Percentiles rank a stretch among this genome's conserved stretches.
phyloP scores from a whole-genome alignment of 2,113 vertebrate species.

The Dromiciops gliroides region DNA sequence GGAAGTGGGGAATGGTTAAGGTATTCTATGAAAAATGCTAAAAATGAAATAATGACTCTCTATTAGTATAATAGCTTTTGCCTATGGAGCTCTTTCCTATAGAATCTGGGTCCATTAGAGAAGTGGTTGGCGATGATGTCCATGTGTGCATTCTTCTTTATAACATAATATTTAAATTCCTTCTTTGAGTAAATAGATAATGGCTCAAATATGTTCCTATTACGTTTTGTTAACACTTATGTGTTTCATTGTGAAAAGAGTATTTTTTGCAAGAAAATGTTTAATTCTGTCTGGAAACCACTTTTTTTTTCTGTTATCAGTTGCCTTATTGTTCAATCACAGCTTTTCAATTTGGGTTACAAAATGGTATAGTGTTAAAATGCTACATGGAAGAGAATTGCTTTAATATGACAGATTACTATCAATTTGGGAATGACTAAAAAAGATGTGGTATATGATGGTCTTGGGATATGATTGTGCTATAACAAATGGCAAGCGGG shows the following conservation, averaged over 20 bases:
- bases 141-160: neutral
- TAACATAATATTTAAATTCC: slow-evolving; percentile 54
- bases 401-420: neutral
- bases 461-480: too few species aligned
- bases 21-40: slow-evolving; percentile 37
- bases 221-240: slow-evolving; percentile 54
- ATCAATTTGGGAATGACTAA: too few species aligned
- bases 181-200: slow-evolving; percentile 49
- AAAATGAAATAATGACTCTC: slow-evolving; percentile 50
- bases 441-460: too few species aligned
- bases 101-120: slow-evolving; percentile 51
- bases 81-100: slow-evolving; percentile 26
- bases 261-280: slow-evolving; percentile 37
- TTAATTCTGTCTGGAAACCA: slow-evolving; percentile 42
- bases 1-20: slow-evolving; percentile 42
- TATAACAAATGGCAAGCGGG: too few species aligned
- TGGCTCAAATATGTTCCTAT: slow-evolving; percentile 50
- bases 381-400: neutral
- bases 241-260: slow-evolving; percentile 37
- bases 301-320: neutral
- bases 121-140: slow-evolving; percentile 31
- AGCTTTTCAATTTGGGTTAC: slow-evolving; percentile 9
- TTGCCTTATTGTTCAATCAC: neutral
- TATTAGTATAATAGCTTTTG: slow-evolving; percentile 54
- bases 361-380: slow-evolving; percentile 36